These are phyloP conservation scores for Bradypus variegatus DNA, from an alignment of 2,797 vertebrate species.

Conservation along the genomic window DNA sequence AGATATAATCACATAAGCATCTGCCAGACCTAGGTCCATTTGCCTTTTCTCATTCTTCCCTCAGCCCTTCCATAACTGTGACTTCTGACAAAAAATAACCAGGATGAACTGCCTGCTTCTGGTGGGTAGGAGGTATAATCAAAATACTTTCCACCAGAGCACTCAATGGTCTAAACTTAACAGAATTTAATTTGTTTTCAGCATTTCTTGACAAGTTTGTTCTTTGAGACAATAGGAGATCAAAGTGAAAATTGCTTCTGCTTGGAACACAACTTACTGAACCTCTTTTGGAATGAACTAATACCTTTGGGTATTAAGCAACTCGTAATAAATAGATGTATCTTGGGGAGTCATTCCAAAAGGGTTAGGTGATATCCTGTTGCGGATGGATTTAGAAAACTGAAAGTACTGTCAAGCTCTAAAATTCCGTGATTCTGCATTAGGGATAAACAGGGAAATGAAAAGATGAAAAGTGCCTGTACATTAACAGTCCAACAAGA, in stretches of 20 bases:
- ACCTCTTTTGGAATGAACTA: not conserved
- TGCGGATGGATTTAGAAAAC: not conserved
- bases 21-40: not conserved
- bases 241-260: not conserved
- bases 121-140: not conserved
- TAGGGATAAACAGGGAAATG: not conserved
- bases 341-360: not conserved
- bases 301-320: not conserved
- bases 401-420: not conserved
- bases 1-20: not conserved
- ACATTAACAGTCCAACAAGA: accelerated
- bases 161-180: not conserved
- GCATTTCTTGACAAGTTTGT: not conserved
- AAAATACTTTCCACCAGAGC: not conserved
- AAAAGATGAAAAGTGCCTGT: not conserved
- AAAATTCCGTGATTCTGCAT: not conserved
- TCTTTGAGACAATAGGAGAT: not conserved
- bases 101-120: not conserved
- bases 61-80: not conserved
- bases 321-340: not conserved
- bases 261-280: not conserved
- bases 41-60: not conserved
- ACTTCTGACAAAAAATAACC: slow-evolving; percentile 9
- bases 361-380: not conserved
- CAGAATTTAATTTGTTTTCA: not conserved